Percentiles rank a stretch among this genome's conserved stretches.
These are phyloP conservation scores for Endotricha flammealis DNA, from an alignment of 2,888 invertebrate genomes.

Conservation along the genomic window DNA sequence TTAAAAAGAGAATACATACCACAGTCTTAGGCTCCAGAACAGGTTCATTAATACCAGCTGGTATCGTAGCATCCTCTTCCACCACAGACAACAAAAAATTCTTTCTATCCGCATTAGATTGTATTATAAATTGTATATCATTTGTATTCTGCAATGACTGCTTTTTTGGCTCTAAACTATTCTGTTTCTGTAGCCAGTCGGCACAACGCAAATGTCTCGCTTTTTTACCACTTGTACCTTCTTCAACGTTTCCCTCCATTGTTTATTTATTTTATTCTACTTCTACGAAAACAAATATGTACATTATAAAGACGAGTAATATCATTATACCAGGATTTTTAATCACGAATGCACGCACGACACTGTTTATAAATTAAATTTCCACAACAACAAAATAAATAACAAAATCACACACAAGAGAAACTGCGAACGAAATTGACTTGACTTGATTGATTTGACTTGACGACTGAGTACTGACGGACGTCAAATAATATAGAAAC, in stretches of 20 bases:
- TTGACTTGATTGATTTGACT: no score
- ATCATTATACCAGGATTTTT: no score
- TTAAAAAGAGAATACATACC: conserved; percentile 33
- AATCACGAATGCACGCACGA: no score
- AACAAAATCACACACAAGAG: no score
- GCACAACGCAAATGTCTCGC: conserved; percentile 44
- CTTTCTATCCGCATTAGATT: conserved; percentile 56
- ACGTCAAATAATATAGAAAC: no score
- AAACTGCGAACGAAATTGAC: no score
- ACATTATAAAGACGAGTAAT: no score
- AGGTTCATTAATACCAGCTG: conserved; percentile 50
- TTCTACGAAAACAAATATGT: not conserved
- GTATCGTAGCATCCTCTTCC: conserved; percentile 61
- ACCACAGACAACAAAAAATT: conserved; percentile 51
- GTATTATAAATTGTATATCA: conserved; percentile 63
- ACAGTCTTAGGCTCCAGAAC: conserved; percentile 44
- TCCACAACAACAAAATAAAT: no score
- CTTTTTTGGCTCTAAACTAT: conserved; percentile 48
- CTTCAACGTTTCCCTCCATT: conserved; percentile 14
- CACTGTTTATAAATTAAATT: no score
- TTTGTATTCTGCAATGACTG: conserved; percentile 53
- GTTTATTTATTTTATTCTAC: no score
- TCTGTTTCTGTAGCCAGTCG: conserved; percentile 65
- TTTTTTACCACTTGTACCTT: conserved; percentile 18
- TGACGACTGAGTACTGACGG: no score